Evolutionary conservation across 2,113 vertebrate genomes (phyloP).

Genomic region (Engystomops pustulosus): DNA sequence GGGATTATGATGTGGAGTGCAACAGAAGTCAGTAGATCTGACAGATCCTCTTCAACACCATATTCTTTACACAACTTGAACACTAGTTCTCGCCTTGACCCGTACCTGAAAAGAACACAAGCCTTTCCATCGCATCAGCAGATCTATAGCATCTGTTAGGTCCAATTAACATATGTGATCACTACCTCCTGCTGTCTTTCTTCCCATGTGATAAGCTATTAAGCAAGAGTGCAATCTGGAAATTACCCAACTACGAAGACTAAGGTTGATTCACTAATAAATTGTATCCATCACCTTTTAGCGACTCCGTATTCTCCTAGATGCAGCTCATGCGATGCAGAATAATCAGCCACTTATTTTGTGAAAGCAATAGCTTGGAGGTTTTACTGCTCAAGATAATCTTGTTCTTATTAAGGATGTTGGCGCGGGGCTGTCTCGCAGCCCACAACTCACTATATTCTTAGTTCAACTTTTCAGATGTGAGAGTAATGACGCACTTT

Average conservation of each 20-base stretch:
- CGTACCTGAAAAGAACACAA: not conserved
- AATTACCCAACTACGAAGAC: conserved; percentile 12
- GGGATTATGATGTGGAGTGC: too few species aligned
- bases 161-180: conserved; percentile 10
- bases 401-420: conserved; percentile 55
- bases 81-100: not conserved
- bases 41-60: not conserved
- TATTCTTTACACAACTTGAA: not conserved
- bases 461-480: conserved; percentile 47
- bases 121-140: not conserved
- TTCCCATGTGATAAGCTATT: conserved; percentile 25
- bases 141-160: conserved; percentile 12
- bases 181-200: not conserved
- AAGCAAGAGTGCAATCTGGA: conserved; percentile 27
- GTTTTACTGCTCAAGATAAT: conserved; percentile 54
- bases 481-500: conserved; percentile 51
- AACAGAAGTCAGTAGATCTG: not conserved
- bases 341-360: conserved; percentile 51
- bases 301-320: conserved; percentile 30
- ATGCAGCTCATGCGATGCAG: conserved; percentile 29
- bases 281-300: conserved; percentile 47
- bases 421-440: conserved; percentile 18
- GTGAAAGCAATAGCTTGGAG: conserved; percentile 44
- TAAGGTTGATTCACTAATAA: conserved; percentile 47
- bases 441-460: conserved; percentile 49